Base-by-base conservation (phyloP, 2,888 invertebrate species). In the Dynastes tityus region DNA sequence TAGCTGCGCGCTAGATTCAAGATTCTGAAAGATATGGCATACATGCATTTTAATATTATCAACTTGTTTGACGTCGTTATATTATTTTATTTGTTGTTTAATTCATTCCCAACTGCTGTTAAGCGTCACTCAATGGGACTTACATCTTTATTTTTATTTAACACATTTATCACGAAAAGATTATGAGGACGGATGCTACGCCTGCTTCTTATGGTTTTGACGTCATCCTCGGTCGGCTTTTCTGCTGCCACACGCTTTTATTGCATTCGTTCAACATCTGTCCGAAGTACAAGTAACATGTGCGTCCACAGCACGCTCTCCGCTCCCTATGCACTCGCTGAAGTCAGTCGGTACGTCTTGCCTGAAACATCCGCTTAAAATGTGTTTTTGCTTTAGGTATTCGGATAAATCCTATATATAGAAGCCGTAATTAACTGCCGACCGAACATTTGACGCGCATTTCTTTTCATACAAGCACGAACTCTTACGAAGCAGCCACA, bases 391-490 rank as follows among this genome's bases (percentile, higher is more conserved):
- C 16, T 49, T 9, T 22, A 32, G 67, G 45, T 45, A 67, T 67
- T 49, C 27, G 64, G 32, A 67, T 67, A 67, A 67, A 67, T 67
- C 67, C 67, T 67, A 67, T 67, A 67, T 67, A 67, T 67, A 67
- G 67, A 67, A 67, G 13, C 27, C 22, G 45, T 67, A 67, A 45
- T 67, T 67, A 67, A 32, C 67, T 49, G 22, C 2, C 49, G 67
- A 67, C 16, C 11, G 45, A 67, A 45, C 67, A 67, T 67, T 49
- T 67, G 67, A 67, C 49, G 45, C 49, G 67, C 16, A n/a, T 67
- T 67, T 45, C 67, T 67, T 67, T 67, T 49, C 49, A 45, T 11
- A 22, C 22, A 6, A 8, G 22, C 67, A 45, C 49, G 67, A 13
- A 67, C 67, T 45, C 11, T 49, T 22, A 16, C 22, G 27, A 0